Conservation (phyloP, 2,888 invertebrate genomes). For the Apodemia hepburni region DNA sequence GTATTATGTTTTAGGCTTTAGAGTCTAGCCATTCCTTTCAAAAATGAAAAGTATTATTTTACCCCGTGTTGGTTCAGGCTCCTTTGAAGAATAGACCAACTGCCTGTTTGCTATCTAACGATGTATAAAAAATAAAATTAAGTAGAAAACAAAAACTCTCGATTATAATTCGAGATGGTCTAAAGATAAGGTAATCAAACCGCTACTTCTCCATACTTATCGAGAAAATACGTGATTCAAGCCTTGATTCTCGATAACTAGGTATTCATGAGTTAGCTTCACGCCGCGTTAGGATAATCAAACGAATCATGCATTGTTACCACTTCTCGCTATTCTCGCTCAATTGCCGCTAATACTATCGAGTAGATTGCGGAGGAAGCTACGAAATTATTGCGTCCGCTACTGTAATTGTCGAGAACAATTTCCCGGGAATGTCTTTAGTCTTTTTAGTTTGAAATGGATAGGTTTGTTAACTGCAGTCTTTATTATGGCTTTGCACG, state of each 20-base stretch:
- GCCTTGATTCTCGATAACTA: constrained; percentile 3
- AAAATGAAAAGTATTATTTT: no score
- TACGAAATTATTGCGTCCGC: constrained; percentile 60
- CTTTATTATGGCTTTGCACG: no score
- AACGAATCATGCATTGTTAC: constrained; percentile 39
- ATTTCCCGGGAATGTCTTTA: constrained; percentile 33
- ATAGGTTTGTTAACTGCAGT: neutral
- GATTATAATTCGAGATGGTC: neutral
- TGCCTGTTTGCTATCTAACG: no score
- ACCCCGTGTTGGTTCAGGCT: no score
- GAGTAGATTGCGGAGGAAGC: constrained; percentile 47
- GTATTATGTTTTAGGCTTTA: no score
- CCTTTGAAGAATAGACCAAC: no score
- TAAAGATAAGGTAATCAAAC: no score
- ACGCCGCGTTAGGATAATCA: constrained; percentile 29
- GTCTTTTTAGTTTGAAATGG: neutral
- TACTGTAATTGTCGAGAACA: constrained; percentile 50
- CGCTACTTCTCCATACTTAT: neutral
- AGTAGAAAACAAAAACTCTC: no score
- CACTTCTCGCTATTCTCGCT: constrained; percentile 52
- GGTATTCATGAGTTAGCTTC: constrained; percentile 31
- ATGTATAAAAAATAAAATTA: no score
- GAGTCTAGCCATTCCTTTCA: no score
- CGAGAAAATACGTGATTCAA: constrained; percentile 3
- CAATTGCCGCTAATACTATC: constrained; percentile 52